Base-by-base conservation (phyloP, 2,797 vertebrate species). In the Amblyopsis hoosieri region DNA sequence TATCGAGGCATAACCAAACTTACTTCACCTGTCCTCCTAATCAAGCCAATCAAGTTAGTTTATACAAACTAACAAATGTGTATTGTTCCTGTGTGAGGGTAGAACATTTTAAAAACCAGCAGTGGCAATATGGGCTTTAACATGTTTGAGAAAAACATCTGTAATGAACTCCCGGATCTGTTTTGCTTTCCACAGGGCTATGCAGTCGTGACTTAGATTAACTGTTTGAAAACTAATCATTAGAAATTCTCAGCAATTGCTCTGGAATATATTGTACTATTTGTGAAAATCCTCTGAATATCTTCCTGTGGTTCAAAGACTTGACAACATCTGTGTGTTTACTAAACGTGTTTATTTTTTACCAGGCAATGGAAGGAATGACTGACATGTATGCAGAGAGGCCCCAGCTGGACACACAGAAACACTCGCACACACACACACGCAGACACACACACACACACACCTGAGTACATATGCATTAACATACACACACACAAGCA, bases 311-410 rank as follows among this genome's bases (percentile, higher is more conserved):
- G 14, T 64, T 62, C 0, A 12, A 62, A 31, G 57, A 42, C 65
- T 75, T 9, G n/a, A 64, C 42, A 69, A 42, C 67, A 37, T 58
- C 69, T 54, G 59, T 14, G 49, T 82, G 71, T 83, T 85, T 85
- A 82, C 70, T 76, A n/a, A 45, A 1, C 42, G 11, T 56, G 66
- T 86, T 85, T 81, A 42, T 79, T 68, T 23, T 65, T 71, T 53
- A 57, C 68, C 70, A 60, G 78, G 37, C 62, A 56, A 63, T 13
- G 74, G 69, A 79, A 62, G 45, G 54, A 68, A 55, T 42, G 37
- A 23, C 23, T 23, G 23, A 23, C 17, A 48, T 45, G 46, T 7
- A 33, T 6, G 49, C 0, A 11, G 11, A 3, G 45, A 12, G 48
- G 37, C 8, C 37, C 37, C 37, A 42, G 37, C 37, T 42, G 6